Percentiles rank a stretch among this genome's conserved stretches.
Conservation (phyloP, 2,888 invertebrate genomes). For the Drosophila formosana region DNA sequence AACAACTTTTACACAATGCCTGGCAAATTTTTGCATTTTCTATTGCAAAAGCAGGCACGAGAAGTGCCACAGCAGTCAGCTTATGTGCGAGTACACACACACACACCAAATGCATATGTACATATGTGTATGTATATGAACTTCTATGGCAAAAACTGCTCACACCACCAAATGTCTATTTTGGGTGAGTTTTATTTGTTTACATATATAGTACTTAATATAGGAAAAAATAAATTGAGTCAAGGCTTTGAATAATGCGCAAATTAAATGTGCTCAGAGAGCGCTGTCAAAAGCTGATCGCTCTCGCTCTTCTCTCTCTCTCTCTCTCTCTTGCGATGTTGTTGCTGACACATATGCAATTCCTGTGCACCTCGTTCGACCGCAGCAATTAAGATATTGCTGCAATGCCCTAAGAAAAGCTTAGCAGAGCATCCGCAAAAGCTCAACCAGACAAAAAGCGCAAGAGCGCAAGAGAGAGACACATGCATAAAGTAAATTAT, state of each 20-base stretch:
- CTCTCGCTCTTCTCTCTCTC: neutral
- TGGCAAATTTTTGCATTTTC: slow-evolving; percentile 21
- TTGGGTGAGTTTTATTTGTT: slow-evolving; percentile 4
- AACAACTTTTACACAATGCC: slow-evolving; percentile 51
- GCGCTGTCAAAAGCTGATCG: slow-evolving; percentile 25
- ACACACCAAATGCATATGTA: too few relatives aligned
- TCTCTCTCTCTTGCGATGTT: neutral
- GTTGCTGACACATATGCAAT: slow-evolving; percentile 14
- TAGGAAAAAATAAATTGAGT: slow-evolving; percentile 3
- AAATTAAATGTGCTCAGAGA: neutral
- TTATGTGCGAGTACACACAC: slow-evolving; percentile 7
- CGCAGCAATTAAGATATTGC: slow-evolving; percentile 70
- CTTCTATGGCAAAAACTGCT: too few relatives aligned
- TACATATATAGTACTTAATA: neutral
- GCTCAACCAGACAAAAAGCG: slow-evolving; percentile 42
- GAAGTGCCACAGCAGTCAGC: slow-evolving; percentile 37
- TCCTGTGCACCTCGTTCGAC: slow-evolving; percentile 43
- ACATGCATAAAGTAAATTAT: slow-evolving; percentile 79
- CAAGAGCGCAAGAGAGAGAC: slow-evolving; percentile 30
- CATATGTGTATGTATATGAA: too few relatives aligned
- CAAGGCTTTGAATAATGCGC: slow-evolving; percentile 2
- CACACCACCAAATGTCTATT: neutral
- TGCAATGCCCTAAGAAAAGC: slow-evolving; percentile 50
- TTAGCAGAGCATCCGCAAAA: slow-evolving; percentile 51
- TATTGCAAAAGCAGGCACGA: slow-evolving; percentile 18